Conservation (phyloP, 92 coral and sea anemone species). For the Siderastrea radians region DNA sequence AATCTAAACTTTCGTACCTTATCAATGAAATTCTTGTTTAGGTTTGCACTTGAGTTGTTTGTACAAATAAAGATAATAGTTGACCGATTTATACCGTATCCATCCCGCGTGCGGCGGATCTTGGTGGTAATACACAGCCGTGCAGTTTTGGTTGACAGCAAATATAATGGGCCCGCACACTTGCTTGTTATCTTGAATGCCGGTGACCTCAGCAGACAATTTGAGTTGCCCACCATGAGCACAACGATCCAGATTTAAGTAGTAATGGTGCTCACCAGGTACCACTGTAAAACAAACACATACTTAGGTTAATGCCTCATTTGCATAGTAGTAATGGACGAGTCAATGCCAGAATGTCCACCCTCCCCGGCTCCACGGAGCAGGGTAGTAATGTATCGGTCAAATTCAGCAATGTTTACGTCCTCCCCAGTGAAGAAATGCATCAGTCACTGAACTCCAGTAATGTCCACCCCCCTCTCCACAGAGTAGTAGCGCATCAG, state of each 20-base stretch:
- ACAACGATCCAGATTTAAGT: constrained; percentile 83
- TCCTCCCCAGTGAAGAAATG: too few relatives aligned
- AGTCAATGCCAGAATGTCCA: too few relatives aligned
- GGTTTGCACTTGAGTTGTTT: constrained; percentile 11
- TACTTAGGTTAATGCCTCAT: background rate
- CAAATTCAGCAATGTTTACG: too few relatives aligned
- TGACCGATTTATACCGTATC: constrained; percentile 59
- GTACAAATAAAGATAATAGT: background rate
- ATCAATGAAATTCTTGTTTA: background rate
- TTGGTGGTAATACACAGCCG: constrained; percentile 64
- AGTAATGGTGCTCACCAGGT: constrained; percentile 74
- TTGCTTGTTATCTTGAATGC: constrained; percentile 42
- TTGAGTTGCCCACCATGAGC: constrained; percentile 72
- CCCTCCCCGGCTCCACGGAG: too few relatives aligned
- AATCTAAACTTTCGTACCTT: background rate
- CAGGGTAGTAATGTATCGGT: too few relatives aligned
- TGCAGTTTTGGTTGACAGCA: constrained; percentile 76
- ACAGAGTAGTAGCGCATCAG: too few relatives aligned
- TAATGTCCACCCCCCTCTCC: too few relatives aligned
- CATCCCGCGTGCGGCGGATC: constrained; percentile 58
- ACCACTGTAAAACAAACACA: constrained; percentile 27
- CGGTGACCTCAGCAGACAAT: constrained; percentile 17
- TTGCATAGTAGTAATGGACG: background rate
- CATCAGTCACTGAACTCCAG: too few relatives aligned
- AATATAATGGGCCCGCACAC: constrained; percentile 84